Evolutionary conservation across 2,888 invertebrate species (phyloP).

Genomic region (Standfussiana lucernea): DNA sequence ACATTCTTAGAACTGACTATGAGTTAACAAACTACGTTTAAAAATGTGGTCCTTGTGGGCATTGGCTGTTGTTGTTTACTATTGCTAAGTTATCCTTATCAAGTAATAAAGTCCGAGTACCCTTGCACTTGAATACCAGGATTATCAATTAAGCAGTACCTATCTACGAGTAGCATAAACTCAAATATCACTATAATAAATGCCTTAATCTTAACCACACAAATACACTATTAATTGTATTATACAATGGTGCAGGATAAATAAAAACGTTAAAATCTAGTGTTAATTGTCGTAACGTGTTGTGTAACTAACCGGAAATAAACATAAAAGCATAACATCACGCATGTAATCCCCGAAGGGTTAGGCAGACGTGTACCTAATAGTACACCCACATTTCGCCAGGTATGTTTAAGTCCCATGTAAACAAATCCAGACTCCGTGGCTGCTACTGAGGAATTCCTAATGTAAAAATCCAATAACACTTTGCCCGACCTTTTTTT

Average conservation of each 20-base stretch:
- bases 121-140: constrained; percentile 10
- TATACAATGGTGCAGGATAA: neutral
- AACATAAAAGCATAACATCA: too few relatives aligned
- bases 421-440: too few relatives aligned
- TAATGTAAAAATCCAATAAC: too few relatives aligned
- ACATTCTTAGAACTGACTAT: neutral
- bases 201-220: neutral
- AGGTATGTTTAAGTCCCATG: too few relatives aligned
- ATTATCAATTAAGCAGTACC: neutral
- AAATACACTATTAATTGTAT: neutral
- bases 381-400: too few relatives aligned
- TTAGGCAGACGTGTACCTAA: too few relatives aligned
- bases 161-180: neutral
- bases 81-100: neutral
- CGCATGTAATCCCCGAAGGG: too few relatives aligned
- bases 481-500: too few relatives aligned
- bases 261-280: neutral
- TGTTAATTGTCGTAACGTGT: neutral
- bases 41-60: neutral
- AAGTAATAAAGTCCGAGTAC: constrained; percentile 7
- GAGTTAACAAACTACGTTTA: neutral
- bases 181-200: neutral
- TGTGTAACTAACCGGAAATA: neutral
- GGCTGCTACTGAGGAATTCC: too few relatives aligned
- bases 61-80: constrained; percentile 3